Percentiles rank a stretch among this genome's conserved stretches.
Evolutionary conservation across 30 jellyfish, hydroid and myxozoan genomes (phyloP).

Genomic region (Hydractinia symbiolongicarpus): DNA sequence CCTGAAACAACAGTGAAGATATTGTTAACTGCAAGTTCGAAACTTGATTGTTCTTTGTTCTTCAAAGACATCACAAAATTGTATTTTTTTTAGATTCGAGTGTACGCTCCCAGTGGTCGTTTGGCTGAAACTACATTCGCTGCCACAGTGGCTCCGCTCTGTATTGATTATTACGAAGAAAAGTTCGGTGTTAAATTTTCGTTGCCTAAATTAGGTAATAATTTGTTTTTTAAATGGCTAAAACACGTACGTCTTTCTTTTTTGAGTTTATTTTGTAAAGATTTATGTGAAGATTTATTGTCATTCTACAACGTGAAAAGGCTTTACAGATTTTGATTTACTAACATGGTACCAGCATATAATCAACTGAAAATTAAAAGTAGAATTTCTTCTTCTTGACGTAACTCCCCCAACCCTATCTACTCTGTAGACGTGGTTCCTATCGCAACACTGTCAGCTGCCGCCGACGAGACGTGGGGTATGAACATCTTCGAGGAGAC

Average conservation of each 20-base stretch:
- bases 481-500: constrained; percentile 13
- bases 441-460: constrained; percentile 9
- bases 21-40: too few relatives aligned
- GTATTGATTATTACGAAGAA: constrained; percentile 7
- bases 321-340: too few relatives aligned
- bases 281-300: too few relatives aligned
- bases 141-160: constrained; percentile 13
- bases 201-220: constrained; percentile 32
- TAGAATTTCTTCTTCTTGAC: too few relatives aligned
- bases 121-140: constrained; percentile 26
- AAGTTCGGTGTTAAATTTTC: constrained; percentile 10
- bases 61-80: not conserved
- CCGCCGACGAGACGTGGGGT: constrained; percentile 38
- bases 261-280: too few relatives aligned
- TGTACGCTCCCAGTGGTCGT: constrained; percentile 31
- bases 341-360: too few relatives aligned
- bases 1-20: too few relatives aligned
- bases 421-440: constrained; percentile 32
- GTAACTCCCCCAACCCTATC: not conserved
- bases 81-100: constrained; percentile 18
- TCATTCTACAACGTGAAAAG: too few relatives aligned
- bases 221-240: too few relatives aligned
- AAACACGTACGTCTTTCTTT: too few relatives aligned
- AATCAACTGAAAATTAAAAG: too few relatives aligned
- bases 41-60: not conserved